Evolutionary conservation across 2,113 vertebrate species (phyloP).

Genomic region (Gorsachius goisagi): DNA sequence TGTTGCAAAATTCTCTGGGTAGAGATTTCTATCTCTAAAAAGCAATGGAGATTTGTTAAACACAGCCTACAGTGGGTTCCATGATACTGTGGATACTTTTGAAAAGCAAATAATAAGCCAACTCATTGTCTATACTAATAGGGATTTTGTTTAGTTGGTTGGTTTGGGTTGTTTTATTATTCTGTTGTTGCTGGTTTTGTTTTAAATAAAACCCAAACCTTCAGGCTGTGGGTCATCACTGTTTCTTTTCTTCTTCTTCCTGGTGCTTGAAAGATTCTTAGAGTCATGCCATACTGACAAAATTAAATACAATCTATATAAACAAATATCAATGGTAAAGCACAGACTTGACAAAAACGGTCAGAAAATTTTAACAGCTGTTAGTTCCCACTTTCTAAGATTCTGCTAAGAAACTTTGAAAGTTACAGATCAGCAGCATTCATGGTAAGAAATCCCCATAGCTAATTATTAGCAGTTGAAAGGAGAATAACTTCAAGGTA

Average conservation of each 20-base stretch:
- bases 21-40: neutral
- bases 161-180: rapidly evolving
- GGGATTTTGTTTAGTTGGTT: rapidly evolving
- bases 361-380: neutral
- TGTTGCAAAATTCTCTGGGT: neutral
- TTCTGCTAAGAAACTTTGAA: neutral
- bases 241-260: neutral
- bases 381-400: neutral
- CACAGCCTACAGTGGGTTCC: neutral
- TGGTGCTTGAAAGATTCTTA: neutral
- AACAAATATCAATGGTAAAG: neutral
- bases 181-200: neutral
- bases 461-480: neutral
- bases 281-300: neutral
- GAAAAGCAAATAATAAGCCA: neutral
- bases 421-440: neutral
- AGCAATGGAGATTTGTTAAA: neutral
- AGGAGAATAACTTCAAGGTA: neutral
- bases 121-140: neutral
- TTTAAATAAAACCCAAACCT: neutral
- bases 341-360: neutral
- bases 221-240: neutral
- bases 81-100: neutral
- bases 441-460: neutral
- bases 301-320: neutral